phyloP scores from a whole-genome alignment of 2,888 invertebrate species.

The Rambutsinella grinnellia region DNA sequence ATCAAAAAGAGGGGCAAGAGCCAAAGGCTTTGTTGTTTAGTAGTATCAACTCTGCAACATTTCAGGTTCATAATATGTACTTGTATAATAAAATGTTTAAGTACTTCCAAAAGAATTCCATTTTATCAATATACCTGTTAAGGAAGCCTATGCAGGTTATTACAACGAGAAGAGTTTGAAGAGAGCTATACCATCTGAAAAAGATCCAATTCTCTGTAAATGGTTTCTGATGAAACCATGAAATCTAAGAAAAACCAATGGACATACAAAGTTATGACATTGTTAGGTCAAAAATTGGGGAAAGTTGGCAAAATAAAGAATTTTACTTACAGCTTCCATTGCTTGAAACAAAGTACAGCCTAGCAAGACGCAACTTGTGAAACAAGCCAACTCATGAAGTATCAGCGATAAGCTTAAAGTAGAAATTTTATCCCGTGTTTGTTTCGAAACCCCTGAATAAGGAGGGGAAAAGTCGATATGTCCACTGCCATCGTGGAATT shows the following conservation, averaged over 20 bases:
- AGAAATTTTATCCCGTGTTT: conserved; percentile 27
- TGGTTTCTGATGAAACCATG: conserved; percentile 40
- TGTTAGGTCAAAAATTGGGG: too few species aligned
- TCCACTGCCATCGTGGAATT: conserved; percentile 12
- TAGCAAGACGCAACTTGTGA: conserved; percentile 45
- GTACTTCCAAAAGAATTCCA: neutral
- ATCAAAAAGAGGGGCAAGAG: conserved; percentile 32
- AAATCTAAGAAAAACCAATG: conserved; percentile 18
- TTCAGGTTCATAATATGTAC: neutral
- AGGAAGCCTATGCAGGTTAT: conserved; percentile 43
- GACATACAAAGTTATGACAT: too few species aligned
- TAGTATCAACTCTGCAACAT: conserved; percentile 42
- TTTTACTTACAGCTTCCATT: conserved; percentile 41
- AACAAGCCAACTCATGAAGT: conserved; percentile 44
- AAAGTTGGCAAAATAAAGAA: neutral
- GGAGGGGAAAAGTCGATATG: conserved; percentile 24
- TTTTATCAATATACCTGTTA: conserved; percentile 24
- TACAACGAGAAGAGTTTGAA: conserved; percentile 37
- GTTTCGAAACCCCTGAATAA: conserved; percentile 32
- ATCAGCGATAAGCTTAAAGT: conserved; percentile 35
- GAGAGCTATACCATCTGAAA: conserved; percentile 38
- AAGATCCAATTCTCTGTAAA: conserved; percentile 34
- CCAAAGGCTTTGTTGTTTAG: conserved; percentile 29
- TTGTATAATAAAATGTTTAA: neutral
- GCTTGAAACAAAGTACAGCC: conserved; percentile 36